Percentiles rank a stretch among this genome's conserved stretches.
Evolutionary conservation across 2,113 vertebrate species (phyloP).

Genomic region (Chunga burmeisteri): DNA sequence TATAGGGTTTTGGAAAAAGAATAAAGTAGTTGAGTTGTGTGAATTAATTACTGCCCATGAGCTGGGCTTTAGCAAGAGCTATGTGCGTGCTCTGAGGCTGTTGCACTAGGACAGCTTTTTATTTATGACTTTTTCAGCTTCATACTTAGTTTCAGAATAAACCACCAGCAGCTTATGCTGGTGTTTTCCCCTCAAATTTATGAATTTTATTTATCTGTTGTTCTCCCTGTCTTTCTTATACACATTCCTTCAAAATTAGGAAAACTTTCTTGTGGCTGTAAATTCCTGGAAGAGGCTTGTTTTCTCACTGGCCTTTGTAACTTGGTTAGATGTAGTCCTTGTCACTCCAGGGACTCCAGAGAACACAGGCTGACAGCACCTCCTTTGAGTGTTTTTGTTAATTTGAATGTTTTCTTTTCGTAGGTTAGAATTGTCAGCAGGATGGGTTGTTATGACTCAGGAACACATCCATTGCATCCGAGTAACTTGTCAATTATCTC

Average conservation of each 20-base stretch:
- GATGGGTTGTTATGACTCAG: neutral
- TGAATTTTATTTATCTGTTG: neutral
- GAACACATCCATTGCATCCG: rapidly evolving
- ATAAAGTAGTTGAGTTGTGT: neutral
- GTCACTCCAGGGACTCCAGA: neutral
- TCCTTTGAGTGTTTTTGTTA: neutral
- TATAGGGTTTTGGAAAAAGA: neutral
- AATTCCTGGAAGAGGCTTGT: neutral
- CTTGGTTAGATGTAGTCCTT: neutral
- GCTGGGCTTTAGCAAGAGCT: neutral
- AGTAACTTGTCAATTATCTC: neutral
- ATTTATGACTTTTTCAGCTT: neutral
- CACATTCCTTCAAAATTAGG: neutral
- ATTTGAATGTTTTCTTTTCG: neutral
- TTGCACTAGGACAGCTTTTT: neutral
- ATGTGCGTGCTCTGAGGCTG: neutral
- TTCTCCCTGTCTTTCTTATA: neutral
- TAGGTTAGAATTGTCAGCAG: neutral
- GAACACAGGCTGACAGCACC: neutral
- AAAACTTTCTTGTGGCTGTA: neutral
- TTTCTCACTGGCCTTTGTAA: neutral
- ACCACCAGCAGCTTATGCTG: neutral
- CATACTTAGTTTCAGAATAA: neutral
- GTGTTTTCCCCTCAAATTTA: rapidly evolving
- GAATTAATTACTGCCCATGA: neutral